phyloP scores from a whole-genome alignment of 2,888 invertebrate species.

The Ectobius pallidus region DNA sequence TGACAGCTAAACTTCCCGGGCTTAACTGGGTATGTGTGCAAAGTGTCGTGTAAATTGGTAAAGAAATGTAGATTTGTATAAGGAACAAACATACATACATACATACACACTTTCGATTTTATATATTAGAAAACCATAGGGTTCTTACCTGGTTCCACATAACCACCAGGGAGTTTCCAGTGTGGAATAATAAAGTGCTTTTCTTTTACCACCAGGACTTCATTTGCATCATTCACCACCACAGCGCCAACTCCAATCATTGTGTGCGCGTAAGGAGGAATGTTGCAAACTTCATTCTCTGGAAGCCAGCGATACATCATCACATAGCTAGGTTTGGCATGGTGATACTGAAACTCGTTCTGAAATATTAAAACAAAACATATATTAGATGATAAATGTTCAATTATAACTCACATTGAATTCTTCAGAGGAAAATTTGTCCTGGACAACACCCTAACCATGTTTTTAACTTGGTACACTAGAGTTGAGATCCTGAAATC shows the following conservation, averaged over 20 bases:
- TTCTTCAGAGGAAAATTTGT: not conserved
- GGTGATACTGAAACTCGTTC: slow-evolving; percentile 87
- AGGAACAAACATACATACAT: no score
- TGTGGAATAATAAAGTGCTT: slow-evolving; percentile 62
- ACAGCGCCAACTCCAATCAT: slow-evolving; percentile 84
- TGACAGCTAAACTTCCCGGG: no score
- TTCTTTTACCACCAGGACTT: slow-evolving; percentile 84
- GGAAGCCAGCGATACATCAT: slow-evolving; percentile 85
- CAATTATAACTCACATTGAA: not conserved
- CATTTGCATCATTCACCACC: slow-evolving; percentile 76
- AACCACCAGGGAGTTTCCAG: slow-evolving; percentile 94
- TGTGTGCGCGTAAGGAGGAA: slow-evolving; percentile 83
- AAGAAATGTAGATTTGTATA: no score
- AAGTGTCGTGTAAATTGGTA: no score
- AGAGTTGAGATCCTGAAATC: no score
- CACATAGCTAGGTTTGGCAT: slow-evolving; percentile 78
- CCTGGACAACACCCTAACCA: not conserved
- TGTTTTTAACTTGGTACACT: not conserved
- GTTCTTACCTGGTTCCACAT: slow-evolving; percentile 77
- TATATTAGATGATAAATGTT: slow-evolving; percentile 1
- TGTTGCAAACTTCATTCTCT: slow-evolving; percentile 61
- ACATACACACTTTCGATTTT: no score
- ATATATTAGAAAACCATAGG: no score
- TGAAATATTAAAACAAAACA: slow-evolving; percentile 51
- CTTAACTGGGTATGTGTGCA: no score